Evolutionary conservation across 2,797 vertebrate species (phyloP).

Genomic region (Siniperca undulata): DNA sequence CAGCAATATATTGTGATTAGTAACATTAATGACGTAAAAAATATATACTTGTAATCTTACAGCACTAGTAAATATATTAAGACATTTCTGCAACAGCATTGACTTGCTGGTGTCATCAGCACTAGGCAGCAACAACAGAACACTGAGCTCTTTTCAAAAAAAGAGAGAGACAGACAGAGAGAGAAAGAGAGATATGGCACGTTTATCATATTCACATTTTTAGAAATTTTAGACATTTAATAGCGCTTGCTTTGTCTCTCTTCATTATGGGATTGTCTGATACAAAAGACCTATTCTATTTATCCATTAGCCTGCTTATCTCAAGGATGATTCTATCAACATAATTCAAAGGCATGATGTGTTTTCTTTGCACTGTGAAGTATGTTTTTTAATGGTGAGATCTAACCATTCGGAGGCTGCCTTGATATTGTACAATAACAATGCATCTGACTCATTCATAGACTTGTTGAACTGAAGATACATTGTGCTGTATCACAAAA

Average conservation of each 20-base stretch:
- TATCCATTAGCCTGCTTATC: conserved; percentile 5
- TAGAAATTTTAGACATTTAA: conserved; percentile 23
- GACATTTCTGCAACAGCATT: conserved; percentile 80
- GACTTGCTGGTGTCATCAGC: conserved; percentile 72
- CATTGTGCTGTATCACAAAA: conserved; percentile 31
- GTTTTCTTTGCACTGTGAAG: conserved; percentile 30
- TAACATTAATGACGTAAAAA: conserved; percentile 66
- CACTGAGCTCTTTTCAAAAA: conserved; percentile 34
- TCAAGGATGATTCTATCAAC: conserved; percentile 30
- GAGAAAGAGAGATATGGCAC: conserved; percentile 61
- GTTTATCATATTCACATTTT: conserved; percentile 71
- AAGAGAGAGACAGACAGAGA: conserved; percentile 37
- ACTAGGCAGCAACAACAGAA: conserved; percentile 66
- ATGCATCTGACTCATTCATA: conserved; percentile 26
- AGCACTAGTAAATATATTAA: conserved; percentile 83
- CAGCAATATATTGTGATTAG: conserved; percentile 70
- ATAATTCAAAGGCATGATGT: conserved; percentile 25
- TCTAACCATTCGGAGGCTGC: conserved; percentile 33
- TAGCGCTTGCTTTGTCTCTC: conserved; percentile 48
- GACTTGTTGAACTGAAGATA: conserved; percentile 25
- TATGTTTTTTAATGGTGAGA: conserved; percentile 40
- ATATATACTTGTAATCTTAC: conserved; percentile 69
- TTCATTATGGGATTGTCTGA: conserved; percentile 47
- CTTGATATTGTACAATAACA: conserved; percentile 21
- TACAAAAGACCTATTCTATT: conserved; percentile 38